Base-by-base conservation (phyloP, 2,797 vertebrate species). In the Chelonia mydas region DNA sequence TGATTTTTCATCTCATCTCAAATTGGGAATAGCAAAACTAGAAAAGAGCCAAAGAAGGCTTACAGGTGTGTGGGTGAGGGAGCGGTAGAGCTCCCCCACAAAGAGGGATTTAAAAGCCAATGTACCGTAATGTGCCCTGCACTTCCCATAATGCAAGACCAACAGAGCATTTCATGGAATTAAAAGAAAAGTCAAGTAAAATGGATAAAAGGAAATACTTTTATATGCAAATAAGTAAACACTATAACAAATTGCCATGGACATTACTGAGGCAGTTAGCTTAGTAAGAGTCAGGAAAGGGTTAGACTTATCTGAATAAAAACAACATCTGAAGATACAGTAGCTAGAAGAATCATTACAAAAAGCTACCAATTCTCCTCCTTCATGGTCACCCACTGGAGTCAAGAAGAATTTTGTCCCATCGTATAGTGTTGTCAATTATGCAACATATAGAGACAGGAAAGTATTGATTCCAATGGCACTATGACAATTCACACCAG, bases 111-210 rank as follows among this genome's bases (percentile, higher is more conserved):
- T 28, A 91, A 92, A 88, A 80, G 49, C 90, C 72, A 47, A 89
- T 57, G 80, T 37, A 92, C 87, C 13, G 45, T 53, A 72, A 53
- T 23, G 41, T 2, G 1, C 76, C 27, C 53, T 92, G 47, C 17
- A 72, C 77, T 95, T 95, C 91, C 88, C 79, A 80, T 45, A 59
- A 0, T 3, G 53, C 0, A 0, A 84, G 79, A 91, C 50, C 16
- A 87, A 79, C 50, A 92, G 72, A 45, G 23, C 6, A 7, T 45
- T 74, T 27, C 15, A 74, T 13, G 55, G 55, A 88, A 28, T 0
- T 1, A 85, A 86, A 51, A 92, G 68, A 53, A 49, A 87, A 68
- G 4, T 27, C 61, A 86, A 94, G 50, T 47, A 90, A 93, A 95
- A 88, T 2, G 4, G 81, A 0, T 88, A 77, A 57, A 31, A 51